Base-by-base conservation (phyloP, 2,797 vertebrate genomes). In the Muscicapa striata region DNA sequence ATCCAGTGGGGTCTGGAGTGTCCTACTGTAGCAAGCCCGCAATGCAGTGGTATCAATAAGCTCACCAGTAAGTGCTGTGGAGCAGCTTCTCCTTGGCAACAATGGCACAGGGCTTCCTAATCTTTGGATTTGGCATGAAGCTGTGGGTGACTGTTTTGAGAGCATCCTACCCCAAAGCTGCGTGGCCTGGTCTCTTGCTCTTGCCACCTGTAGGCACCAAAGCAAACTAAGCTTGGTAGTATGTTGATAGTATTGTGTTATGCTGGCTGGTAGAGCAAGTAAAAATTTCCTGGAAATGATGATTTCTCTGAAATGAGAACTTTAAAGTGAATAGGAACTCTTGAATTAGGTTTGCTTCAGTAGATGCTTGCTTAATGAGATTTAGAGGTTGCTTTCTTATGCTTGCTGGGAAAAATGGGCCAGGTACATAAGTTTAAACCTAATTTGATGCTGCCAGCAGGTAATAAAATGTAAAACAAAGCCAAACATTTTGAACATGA, bases 41-140 rank as follows among this genome's bases (percentile, higher is more conserved):
- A 66, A 22, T 1, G 5, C 27, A 48, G 61, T 0, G 2, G 4
- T 19, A 8, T 40, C 17, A 11, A 1, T 52, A 46, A 24, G 15
- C 10, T 68, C 29, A 24, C 24, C 52, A 49, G 9, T 32, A 38
- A 43, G 36, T 20, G 23, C 46, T 48, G 38, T 24, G 45, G n/a
- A 70, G 40, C 61, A 69, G 20, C 23, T 83, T 16, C 30, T 76
- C 19, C 58, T 58, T 0, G 0, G 17, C 41, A 67, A 40, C 10
- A 1, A 6, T 14, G 21, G 12, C 2, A 0, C n/a, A 48, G 21
- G 23, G 4, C 34, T 89, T 63, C 43, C 64, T 32, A 6, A 58
- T 10, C 11, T 19, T 36, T 48, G 69, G 14, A 10, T 5, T 21
- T 54, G 10, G 20, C 48, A 41, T 40, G 36, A 26, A n/a, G 24